These are phyloP conservation scores for Lepidurus packardi DNA, from an alignment of 1,140 invertebrate species.

Conservation along the genomic window DNA sequence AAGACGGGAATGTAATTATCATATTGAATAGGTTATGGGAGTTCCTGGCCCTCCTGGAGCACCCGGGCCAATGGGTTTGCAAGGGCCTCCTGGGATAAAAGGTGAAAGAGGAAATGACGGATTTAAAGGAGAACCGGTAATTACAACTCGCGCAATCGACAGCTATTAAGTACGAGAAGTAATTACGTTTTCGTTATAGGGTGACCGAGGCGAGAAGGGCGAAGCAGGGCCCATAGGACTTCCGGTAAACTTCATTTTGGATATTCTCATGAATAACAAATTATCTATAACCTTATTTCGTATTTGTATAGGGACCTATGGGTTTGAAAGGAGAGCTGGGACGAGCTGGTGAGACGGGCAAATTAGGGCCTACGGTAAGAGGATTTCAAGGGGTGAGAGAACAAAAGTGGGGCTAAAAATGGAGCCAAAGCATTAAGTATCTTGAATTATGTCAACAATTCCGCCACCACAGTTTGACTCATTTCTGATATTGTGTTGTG, in stretches of 20 bases:
- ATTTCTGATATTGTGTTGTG: neutral
- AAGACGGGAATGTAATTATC: slow-evolving; percentile 33
- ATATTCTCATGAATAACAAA: slow-evolving; percentile 33
- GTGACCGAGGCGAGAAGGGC: slow-evolving; percentile 80
- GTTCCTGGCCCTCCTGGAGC: slow-evolving; percentile 75
- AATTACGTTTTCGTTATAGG: slow-evolving; percentile 53
- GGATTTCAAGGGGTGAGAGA: neutral
- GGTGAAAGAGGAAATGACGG: slow-evolving; percentile 79
- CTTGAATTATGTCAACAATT: neutral
- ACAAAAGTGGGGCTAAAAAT: neutral
- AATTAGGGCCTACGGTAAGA: slow-evolving; percentile 70
- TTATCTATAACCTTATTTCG: slow-evolving; percentile 36
- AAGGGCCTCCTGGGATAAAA: slow-evolving; percentile 82
- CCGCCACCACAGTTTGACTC: neutral
- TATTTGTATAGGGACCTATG: slow-evolving; percentile 68
- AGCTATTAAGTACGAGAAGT: slow-evolving; percentile 20
- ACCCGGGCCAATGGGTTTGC: slow-evolving; percentile 54
- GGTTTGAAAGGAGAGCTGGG: slow-evolving; percentile 75
- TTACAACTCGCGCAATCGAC: neutral
- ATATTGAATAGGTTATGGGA: slow-evolving; percentile 55
- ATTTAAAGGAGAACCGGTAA: slow-evolving; percentile 79
- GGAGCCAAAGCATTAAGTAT: neutral
- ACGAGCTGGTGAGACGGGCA: slow-evolving; percentile 65
- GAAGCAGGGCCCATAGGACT: slow-evolving; percentile 90
- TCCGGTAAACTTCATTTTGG: slow-evolving; percentile 63